Base-by-base conservation (phyloP, 2,888 invertebrate genomes). In the Pardosa pseudoannulata region DNA sequence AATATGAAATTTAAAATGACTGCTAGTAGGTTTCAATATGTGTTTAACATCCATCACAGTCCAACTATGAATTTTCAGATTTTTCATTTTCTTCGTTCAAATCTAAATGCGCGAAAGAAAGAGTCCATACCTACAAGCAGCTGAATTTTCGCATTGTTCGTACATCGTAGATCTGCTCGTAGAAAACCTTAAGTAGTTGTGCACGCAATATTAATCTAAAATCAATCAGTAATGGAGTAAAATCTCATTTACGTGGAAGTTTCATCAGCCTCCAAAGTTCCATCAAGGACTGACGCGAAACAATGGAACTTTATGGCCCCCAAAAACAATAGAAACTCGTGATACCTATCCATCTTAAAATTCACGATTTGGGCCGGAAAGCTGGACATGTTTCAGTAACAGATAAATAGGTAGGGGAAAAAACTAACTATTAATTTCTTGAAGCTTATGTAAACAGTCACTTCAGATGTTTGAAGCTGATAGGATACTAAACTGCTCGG, bases 161-260 rank as follows among this genome's bases (percentile, higher is more conserved):
- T 62, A n/a, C n/a, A n/a, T 1, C 27, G 16, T 16, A 27, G 9
- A 16, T 16, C 39, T 36, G n/a, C 19, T 9, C 19, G 19, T 13
- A 68, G 67, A 39, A 39, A n/a, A 16, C 28, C 19, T 28, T 31
- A 67, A 67, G 67, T 67, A 32, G 29, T 32, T 31, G 27, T 70
- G 36, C 70, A 71, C 46, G 46, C 46, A 71, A 28, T 46, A 71
- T 46, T 71, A 71, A 71, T 71, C 27, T 71, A 71, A 71, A 71
- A 50, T 41, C 71, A 46, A 71, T 71, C 71, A 71, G 50, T 46
- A 71, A 71, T 41, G 50, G 28, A 28, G 29, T 23, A 68, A 71
- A 71, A 71, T 46, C 46, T 71, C 71, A 71, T 71, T 71, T 71
- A n/a, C 29, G 36, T 1, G 29, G 23, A 7, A 16, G 62, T 39